Evolutionary conservation across 2,113 vertebrate genomes (phyloP), one percentile per base, ranked within the genome.

Genomic region (Balaeniceps rex): DNA sequence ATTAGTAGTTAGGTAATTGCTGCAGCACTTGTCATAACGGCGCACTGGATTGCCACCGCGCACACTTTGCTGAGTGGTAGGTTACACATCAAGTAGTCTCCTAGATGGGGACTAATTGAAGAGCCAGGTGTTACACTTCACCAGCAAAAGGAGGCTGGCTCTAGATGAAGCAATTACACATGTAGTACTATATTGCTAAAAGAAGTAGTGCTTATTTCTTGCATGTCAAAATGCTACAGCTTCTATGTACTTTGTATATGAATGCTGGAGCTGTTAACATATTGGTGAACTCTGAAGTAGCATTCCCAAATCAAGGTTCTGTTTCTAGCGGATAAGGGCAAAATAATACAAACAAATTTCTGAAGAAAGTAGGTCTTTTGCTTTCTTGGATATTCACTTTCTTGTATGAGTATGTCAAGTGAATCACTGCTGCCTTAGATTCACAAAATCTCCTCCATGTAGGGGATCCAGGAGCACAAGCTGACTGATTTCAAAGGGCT

Each of bases 21-120:
- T 83, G 79, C 76, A 91, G 78, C 74, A 79, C 83, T 92, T 85
- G 85, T 74, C 23, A 6, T 29, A 77, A 36, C 9, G 1, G 46
- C 87, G 66, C 44, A 4, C 4, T 49, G 79, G 66, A 88, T 91
- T 97, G 85, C 42, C 72, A 60, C 38, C 3, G 3, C 3, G 9
- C 38, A 44, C 40, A 3, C 40, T 68, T 55, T 5, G 4, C 57
- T 46, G 60, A 82, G 64, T 19, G 58, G 61, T 63, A 64, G 72
- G 69, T 83, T 87, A 40, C 70, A 64, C 51, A 12, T 70, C 82
- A 90, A 75, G 95, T 76, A 93, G 82, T 36, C 71, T 91, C 55
- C 68, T 46, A 95, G 93, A 94, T 72, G 64, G 70, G 25, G 75
- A 83, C 71, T 95, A 96, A 96, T 95, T 97, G 94, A 95, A 95